phyloP scores from a whole-genome alignment of 92 coral and sea anemone genomes.

The Phenganax subtilis region DNA sequence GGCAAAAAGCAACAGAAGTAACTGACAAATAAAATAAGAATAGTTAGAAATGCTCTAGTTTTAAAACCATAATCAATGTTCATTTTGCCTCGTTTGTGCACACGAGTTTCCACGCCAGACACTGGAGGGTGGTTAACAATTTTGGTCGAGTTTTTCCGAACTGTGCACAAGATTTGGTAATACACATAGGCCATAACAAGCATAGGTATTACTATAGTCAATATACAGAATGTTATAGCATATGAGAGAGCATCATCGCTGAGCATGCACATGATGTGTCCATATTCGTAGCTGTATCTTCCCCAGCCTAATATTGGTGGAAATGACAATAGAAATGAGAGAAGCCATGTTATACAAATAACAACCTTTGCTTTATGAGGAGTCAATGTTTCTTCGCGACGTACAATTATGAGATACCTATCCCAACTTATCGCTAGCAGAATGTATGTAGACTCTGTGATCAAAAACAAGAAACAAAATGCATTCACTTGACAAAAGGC shows the following conservation, averaged over 20 bases:
- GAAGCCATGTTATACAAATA: constrained; percentile 72
- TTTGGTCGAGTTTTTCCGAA: constrained; percentile 78
- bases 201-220: constrained; percentile 67
- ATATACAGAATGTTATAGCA: constrained; percentile 59
- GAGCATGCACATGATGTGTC: constrained; percentile 77
- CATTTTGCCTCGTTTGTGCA: constrained; percentile 91
- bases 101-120: constrained; percentile 74
- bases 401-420: constrained; percentile 82
- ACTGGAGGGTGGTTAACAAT: constrained; percentile 91
- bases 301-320: constrained; percentile 95
- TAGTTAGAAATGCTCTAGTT: constrained; percentile 91
- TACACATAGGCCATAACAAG: constrained; percentile 74
- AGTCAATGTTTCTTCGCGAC: constrained; percentile 76
- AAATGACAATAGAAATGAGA: constrained; percentile 59
- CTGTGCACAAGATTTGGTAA: constrained; percentile 71
- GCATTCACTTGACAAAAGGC: constrained; percentile 79
- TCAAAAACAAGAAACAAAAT: constrained; percentile 66
- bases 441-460: constrained; percentile 80
- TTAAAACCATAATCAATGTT: constrained; percentile 95
- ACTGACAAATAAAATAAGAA: constrained; percentile 73
- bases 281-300: constrained; percentile 55
- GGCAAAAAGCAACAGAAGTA: constrained; percentile 74
- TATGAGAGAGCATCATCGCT: constrained; percentile 54
- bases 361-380: constrained; percentile 82
- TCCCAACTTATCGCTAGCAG: constrained; percentile 82